phyloP scores from a whole-genome alignment of 2,888 invertebrate genomes.

The Marasmarcha lunaedactyla region DNA sequence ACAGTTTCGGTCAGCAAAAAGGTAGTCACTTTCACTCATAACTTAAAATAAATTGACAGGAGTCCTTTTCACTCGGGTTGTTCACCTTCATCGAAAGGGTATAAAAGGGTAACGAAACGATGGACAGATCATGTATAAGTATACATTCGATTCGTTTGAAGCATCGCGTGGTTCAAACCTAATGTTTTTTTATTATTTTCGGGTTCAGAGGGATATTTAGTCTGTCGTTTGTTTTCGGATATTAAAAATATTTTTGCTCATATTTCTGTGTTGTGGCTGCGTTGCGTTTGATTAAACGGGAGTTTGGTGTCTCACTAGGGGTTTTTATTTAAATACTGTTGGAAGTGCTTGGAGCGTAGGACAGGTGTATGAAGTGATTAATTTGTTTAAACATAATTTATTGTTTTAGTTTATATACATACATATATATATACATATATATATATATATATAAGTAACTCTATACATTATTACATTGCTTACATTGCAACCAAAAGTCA shows the following conservation, averaged over 20 bases:
- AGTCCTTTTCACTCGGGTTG: slow-evolving; percentile 54
- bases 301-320: background rate
- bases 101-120: slow-evolving; percentile 46
- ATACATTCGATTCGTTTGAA: slow-evolving; percentile 34
- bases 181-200: slow-evolving; percentile 41
- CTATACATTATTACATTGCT: too few relatives aligned
- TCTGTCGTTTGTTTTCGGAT: slow-evolving; percentile 26
- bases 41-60: slow-evolving; percentile 32
- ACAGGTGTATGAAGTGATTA: too few relatives aligned
- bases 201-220: slow-evolving; percentile 34
- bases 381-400: too few relatives aligned
- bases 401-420: too few relatives aligned
- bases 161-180: slow-evolving; percentile 45
- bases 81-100: slow-evolving; percentile 67
- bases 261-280: background rate
- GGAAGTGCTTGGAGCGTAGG: too few relatives aligned
- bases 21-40: slow-evolving; percentile 22
- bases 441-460: too few relatives aligned
- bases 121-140: slow-evolving; percentile 42
- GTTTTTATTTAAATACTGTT: too few relatives aligned
- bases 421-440: too few relatives aligned
- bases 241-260: slow-evolving; percentile 11
- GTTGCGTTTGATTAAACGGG: background rate
- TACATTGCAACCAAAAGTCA: too few relatives aligned
- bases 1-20: too few relatives aligned